A percentile compares a stretch with the other conserved stretches of the same genome.
Evolutionary conservation across 2,113 vertebrate species (phyloP).

Genomic region (Silurus asotus): DNA sequence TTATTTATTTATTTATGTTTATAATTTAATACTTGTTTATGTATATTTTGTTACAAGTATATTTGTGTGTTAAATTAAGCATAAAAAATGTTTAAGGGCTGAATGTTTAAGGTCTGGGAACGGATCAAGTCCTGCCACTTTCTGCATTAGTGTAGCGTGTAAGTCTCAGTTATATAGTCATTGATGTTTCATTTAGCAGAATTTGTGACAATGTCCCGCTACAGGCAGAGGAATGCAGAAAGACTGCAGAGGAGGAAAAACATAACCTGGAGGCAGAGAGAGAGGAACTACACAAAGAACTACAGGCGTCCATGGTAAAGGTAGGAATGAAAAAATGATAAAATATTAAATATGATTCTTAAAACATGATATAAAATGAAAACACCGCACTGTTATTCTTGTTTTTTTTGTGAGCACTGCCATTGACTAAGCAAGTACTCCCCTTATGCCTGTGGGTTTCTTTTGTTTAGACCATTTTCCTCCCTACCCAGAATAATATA

Average conservation of each 20-base stretch:
- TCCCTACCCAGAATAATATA: too few relatives aligned
- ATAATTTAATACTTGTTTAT: too few relatives aligned
- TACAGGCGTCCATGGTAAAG: constrained; percentile 81
- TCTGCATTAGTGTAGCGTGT: neutral
- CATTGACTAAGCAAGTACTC: neutral
- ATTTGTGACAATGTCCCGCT: neutral
- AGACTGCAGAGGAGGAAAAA: constrained; percentile 73
- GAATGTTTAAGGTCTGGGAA: too few relatives aligned
- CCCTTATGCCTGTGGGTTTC: neutral
- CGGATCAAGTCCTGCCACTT: too few relatives aligned
- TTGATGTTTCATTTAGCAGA: neutral
- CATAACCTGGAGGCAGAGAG: constrained; percentile 79
- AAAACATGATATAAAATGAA: too few relatives aligned
- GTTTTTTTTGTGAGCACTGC: neutral
- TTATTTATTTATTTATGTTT: too few relatives aligned
- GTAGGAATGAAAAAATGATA: constrained; percentile 64
- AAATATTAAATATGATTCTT: neutral
- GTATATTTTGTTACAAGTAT: too few relatives aligned
- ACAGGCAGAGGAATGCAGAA: constrained; percentile 82
- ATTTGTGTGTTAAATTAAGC: too few relatives aligned
- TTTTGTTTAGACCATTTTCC: neutral
- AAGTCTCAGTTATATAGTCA: neutral
- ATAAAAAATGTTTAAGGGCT: too few relatives aligned
- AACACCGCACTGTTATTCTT: neutral
- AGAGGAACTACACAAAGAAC: constrained; percentile 73